Evolutionary conservation across 2,888 invertebrate genomes (phyloP).

Genomic region (Drosophila kuntzei): DNA sequence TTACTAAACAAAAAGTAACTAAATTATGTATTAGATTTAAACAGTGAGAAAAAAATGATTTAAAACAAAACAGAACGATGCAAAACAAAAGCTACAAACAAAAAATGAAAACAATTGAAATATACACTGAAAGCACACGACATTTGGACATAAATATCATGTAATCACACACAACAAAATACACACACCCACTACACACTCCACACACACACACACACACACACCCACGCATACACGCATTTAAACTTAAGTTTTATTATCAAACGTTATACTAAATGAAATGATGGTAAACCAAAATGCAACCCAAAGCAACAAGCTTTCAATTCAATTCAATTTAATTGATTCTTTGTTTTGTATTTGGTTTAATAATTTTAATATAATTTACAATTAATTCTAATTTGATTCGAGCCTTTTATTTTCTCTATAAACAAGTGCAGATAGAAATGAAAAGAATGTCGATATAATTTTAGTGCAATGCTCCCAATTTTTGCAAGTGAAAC

Average conservation of each 20-base stretch:
- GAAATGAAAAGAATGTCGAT: constrained; percentile 71
- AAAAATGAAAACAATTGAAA: constrained; percentile 45
- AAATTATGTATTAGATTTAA: constrained; percentile 74
- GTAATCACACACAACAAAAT: constrained; percentile 21
- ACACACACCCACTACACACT: constrained; percentile 24
- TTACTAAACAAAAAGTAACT: constrained; percentile 62
- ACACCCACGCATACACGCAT: constrained; percentile 43
- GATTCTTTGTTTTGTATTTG: constrained; percentile 39
- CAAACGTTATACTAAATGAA: constrained; percentile 44
- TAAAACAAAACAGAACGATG: constrained; percentile 30
- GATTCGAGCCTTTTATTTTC: constrained; percentile 50
- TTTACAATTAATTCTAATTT: constrained; percentile 36
- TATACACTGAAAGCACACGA: constrained; percentile 40
- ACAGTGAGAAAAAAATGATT: constrained; percentile 50
- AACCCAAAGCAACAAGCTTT: constrained; percentile 35
- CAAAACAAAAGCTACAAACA: constrained; percentile 38
- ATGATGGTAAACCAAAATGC: constrained; percentile 38
- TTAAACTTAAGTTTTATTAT: constrained; percentile 62
- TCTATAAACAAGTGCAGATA: constrained; percentile 37
- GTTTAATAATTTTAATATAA: constrained; percentile 24
- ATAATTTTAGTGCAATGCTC: constrained; percentile 70
- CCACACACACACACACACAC: constrained; percentile 37
- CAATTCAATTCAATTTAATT: constrained; percentile 32
- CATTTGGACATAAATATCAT: constrained; percentile 46
- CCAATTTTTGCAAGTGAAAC: constrained; percentile 59